Base-by-base conservation (phyloP, 2,113 vertebrate genomes). In the Gadus macrocephalus region DNA sequence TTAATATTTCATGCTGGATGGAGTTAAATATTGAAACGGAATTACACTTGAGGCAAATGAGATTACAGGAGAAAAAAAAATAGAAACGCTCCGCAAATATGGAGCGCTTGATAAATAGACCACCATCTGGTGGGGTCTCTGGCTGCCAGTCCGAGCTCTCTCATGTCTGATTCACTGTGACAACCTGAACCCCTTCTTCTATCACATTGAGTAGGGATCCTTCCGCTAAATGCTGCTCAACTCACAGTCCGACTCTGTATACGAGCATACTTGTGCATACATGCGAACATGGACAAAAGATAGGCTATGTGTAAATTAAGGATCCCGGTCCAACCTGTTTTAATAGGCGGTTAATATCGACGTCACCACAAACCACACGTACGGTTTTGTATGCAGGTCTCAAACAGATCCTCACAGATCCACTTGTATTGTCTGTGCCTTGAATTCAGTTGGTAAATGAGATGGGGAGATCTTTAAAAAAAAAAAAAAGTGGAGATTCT, bases 101-200 rank as follows among this genome's bases (percentile, higher is more conserved):
- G 28, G 31, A 64, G 69, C 31, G 71, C 53, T 64, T 67, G n/a
- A 67, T 74, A 89, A 85, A 81, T 83, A 87, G 83, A 86, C 78
- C 80, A 78, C 89, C 88, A 90, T 91, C 87, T 92, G 90, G 67
- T 76, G 62, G 53, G 71, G 71, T 14, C 60, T 70, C 68, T 68
- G 56, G 69, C 67, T 80, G 71, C 78, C 77, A 79, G 82, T 70
- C 69, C 64, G 71, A 38, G 60, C 77, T 77, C 27, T 25, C 25
- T 49, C 42, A 49, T 49, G 42, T 49, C 8, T 49, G 42, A 49
- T 49, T 9, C 8, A 49, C 42, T 49, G 42, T 49, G 8, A 49
- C 42, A 49, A 14, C 42, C 77, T 63, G 73, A 19, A n/a, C 6
- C n/a, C 9, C 59, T 14, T 61, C 35, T 73, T 17, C 72, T 75